Base-by-base conservation (phyloP, 2,113 vertebrate species). In the Dromaius novaehollandiae region DNA sequence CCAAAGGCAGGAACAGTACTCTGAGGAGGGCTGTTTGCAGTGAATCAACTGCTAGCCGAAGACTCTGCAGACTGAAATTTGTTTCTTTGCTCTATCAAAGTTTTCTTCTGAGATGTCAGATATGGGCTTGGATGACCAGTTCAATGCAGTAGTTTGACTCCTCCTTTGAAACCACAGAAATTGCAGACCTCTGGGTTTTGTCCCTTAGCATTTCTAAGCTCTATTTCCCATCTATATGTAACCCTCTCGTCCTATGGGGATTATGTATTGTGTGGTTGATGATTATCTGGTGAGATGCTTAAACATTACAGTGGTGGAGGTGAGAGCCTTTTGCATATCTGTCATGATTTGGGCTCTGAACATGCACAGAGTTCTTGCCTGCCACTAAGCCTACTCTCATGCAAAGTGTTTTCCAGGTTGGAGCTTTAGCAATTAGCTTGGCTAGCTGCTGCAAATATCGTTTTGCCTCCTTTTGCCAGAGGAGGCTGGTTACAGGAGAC, bases 401-500 rank as follows among this genome's bases (percentile, higher is more conserved):
- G 42, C 34, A 0, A 0, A 70, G n/a, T 53, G 42, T 82, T 93
- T 73, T 61, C 63, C 79, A 48, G 83, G 30, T 30, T 80, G 83
- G 30, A 86, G 44, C 51, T 92, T 66, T 40, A 82, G 36, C 32
- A 73, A 9, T 63, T 73, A 69, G 13, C 83, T 87, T 50, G 53
- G 77, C 14, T 28, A 64, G 61, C 48, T 89, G 77, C 86, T 93
- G 74, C 66, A 80, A n/a, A 86, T 34, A 56, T 65, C 74, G 65
- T 34, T 75, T 66, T 53, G 64, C 8, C 22, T 55, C 56, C 61
- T 84, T 11, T 69, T 82, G 65, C 92, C 6, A 2, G 61, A 71
- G 55, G 61, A 88, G 46, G 32, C 51, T 76, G 64, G 90, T 94
- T 69, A 66, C 83, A 91, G 86, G 83, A 90, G 92, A 85, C 11